Conservation (phyloP, 2,113 vertebrate species). For the Gallinago paraguaiae region DNA sequence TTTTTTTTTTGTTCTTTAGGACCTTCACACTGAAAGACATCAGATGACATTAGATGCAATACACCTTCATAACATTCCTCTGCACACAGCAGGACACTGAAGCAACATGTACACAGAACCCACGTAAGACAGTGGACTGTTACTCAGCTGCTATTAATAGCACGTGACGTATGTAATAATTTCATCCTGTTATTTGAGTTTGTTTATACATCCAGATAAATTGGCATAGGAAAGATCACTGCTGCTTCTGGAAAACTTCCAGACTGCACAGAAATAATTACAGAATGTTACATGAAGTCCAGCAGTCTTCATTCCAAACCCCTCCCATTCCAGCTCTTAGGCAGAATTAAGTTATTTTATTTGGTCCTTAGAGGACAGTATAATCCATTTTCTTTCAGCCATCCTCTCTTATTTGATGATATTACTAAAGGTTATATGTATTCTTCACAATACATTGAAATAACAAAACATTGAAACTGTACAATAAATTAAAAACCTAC, state of each 20-base stretch:
- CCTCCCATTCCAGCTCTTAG: not conserved
- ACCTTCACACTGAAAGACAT: not conserved
- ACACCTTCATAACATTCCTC: not conserved
- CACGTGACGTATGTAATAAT: not conserved
- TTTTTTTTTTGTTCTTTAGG: not conserved
- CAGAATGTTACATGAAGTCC: not conserved
- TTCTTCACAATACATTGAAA: not conserved
- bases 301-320: not conserved
- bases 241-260: not conserved
- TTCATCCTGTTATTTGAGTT: not conserved
- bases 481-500: not conserved
- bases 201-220: not conserved
- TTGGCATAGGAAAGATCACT: not conserved
- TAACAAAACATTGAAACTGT: not conserved
- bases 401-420: not conserved
- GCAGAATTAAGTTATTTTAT: not conserved
- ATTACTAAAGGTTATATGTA: not conserved
- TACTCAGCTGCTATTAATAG: not conserved
- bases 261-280: not conserved
- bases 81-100: not conserved
- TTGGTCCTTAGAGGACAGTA: not conserved
- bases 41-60: not conserved
- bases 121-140: accelerated
- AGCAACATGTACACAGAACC: not conserved
- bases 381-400: not conserved